Base-by-base conservation (phyloP, 2,888 invertebrate genomes). In the Pristionchus arcanus region DNA sequence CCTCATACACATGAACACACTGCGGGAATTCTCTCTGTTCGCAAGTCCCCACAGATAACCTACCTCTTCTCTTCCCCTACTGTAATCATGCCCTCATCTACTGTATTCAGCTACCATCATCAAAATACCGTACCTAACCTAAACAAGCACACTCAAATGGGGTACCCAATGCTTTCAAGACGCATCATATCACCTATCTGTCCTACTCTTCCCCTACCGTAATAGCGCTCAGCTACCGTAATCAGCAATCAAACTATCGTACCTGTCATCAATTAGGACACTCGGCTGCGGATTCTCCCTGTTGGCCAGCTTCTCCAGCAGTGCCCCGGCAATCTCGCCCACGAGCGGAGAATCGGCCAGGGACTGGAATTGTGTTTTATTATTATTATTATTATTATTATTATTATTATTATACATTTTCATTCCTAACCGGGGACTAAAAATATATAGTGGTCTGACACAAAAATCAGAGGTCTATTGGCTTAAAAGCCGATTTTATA, bases 241-340 rank as follows among this genome's bases (percentile, higher is more conserved):
- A 5, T 53, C 15, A 63, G 15, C 25, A 11, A 63, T 66, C 66
- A n/a, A 66, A 66, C 28, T 28, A 28, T 28, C 28, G n/a, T 66
- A 88, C 87, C 87, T 71, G 28, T 88, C 87, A 88, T 88, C 87
- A 34, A 88, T 4, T 19, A 88, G 87, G 55, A 88, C 87, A 28
- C 71, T 42, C 31, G 87, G 74, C 1, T 0, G 2, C 25, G 74
- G 74, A 25, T 74, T 71, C 21, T 74, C n/a, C 55, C 37, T 55
- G 34, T 7, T 74, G 25, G n/a, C 15, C 74, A 88, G 87, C n/a
- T n/a, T 21, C 31, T 74, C 55, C 49, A 63, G 37, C 55, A 88
- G 55, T 1, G 71, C 21, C 0, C 9, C 49, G 0, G 42, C 16
- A 53, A 88, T 37, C 74, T 13, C 7, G 28, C 55, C 71, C 9